These are phyloP conservation scores for Toxotes lorentzi DNA, from an alignment of 2,797 vertebrate species.

Conservation along the genomic window DNA sequence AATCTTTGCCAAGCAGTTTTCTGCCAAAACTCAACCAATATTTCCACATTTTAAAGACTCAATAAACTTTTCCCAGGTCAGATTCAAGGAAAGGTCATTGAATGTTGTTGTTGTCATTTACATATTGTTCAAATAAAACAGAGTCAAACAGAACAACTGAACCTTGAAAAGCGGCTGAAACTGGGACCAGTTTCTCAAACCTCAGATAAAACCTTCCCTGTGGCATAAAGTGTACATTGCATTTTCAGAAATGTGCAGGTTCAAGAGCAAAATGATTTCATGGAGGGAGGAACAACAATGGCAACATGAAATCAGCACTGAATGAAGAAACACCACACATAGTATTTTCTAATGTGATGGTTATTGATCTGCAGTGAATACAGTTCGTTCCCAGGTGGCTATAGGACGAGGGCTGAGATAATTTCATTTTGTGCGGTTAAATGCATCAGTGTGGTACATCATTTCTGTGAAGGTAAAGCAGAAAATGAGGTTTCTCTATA, in stretches of 20 bases:
- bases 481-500: constrained; percentile 31
- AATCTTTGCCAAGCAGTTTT: too few species aligned
- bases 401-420: constrained; percentile 7
- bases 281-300: constrained; percentile 1
- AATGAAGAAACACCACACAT: neutral
- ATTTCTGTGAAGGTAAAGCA: constrained; percentile 19
- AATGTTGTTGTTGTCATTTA: neutral
- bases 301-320: neutral
- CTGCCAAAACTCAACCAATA: too few species aligned
- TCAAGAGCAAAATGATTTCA: constrained; percentile 29
- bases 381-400: constrained; percentile 15
- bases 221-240: neutral
- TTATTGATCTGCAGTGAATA: constrained; percentile 51
- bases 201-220: constrained; percentile 10
- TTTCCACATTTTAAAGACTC: too few species aligned
- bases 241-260: constrained; percentile 1
- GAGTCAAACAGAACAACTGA: neutral
- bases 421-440: constrained; percentile 23
- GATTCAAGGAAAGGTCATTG: too few species aligned
- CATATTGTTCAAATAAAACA: neutral
- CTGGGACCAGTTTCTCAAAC: constrained; percentile 1
- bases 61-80: too few species aligned
- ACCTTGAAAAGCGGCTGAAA: neutral
- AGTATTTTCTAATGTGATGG: constrained; percentile 31
- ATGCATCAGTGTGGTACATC: neutral